Evolutionary conservation across 1,140 invertebrate species (phyloP), one percentile per base, ranked within the genome.

Genomic region (Drosophila malerkotliana): DNA sequence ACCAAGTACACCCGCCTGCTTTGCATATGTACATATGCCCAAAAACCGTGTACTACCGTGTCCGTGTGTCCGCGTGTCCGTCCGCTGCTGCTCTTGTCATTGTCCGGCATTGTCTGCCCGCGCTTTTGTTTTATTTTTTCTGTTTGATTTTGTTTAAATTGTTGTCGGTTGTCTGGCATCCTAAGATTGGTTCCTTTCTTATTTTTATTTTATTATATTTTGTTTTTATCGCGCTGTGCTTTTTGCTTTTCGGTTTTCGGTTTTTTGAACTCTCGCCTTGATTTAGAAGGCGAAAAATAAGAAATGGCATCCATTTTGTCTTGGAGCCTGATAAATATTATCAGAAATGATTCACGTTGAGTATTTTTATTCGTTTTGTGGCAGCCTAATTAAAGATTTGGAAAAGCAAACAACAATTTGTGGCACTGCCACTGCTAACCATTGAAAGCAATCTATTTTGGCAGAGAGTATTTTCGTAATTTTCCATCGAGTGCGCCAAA

Each of bases 131-230:
- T 68, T 63, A 56, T 62, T 67, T 78, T 62, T 67, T 78, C 60
- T 71, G 51, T 85, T 81, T 87, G 72, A 81, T 81, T 85, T 87
- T 71, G 82, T 74, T 85, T 81, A 84, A 83, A 83, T 79, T 71
- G 77, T 73, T 55, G 41, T 37, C 79, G 56, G 21, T 57, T 49
- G 61, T 75, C 63, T 75, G 57, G 58, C 61, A 45, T 41, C 66
- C 53, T 69, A 69, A 69, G 67, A 69, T 63, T 44, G 9, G 14
- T 18, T 18, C 41, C 15, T 18, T 18, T 44, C 6, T 15, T 10
- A 10, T 61, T 54, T 41, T 34, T 37, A 53, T 9, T 72, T 60
- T 28, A 18, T 44, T 53, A 15, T 6, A 14, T 69, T 62, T 41
- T 74, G 61, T 67, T 58, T 64, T 66, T 58, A 61, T 62, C 55